Percentiles rank a stretch among this genome's conserved stretches.
phyloP scores from a whole-genome alignment of 2,797 vertebrate genomes.

The Characodon lateralis region DNA sequence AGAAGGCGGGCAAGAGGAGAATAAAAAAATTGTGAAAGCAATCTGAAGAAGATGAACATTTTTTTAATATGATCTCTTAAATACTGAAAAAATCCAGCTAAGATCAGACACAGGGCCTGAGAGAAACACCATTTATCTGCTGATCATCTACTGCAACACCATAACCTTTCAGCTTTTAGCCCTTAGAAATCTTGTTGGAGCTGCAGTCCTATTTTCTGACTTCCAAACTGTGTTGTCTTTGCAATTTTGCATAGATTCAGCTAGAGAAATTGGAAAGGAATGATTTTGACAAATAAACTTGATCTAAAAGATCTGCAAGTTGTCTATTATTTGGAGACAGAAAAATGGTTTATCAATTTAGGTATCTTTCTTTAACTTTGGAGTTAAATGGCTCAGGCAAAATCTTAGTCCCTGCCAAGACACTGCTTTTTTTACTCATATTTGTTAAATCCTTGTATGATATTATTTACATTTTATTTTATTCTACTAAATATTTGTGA shows the following conservation, averaged over 20 bases:
- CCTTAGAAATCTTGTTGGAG: not conserved
- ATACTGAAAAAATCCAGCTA: not conserved
- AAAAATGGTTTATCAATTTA: not conserved
- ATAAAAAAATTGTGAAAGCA: not conserved
- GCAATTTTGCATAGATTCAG: not conserved
- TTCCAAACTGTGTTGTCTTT: not conserved
- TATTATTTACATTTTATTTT: no score
- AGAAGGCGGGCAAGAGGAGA: not conserved
- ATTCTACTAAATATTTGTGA: not conserved
- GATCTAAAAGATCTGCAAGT: not conserved
- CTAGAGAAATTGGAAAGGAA: not conserved
- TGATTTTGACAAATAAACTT: not conserved
- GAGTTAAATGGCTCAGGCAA: not conserved
- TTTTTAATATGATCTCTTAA: not conserved
- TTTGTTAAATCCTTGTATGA: no score
- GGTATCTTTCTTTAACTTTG: not conserved
- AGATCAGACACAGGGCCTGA: no score
- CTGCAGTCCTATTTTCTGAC: not conserved
- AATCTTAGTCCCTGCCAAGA: not conserved
- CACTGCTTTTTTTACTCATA: no score
- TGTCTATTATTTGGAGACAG: not conserved
- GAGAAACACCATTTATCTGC: not conserved
- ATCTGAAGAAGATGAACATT: not conserved
- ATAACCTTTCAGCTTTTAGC: not conserved
- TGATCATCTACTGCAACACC: not conserved